A percentile compares a stretch with the other conserved stretches of the same genome.
Conservation (phyloP, 1,140 invertebrate species). For the Hestina assimilis region DNA sequence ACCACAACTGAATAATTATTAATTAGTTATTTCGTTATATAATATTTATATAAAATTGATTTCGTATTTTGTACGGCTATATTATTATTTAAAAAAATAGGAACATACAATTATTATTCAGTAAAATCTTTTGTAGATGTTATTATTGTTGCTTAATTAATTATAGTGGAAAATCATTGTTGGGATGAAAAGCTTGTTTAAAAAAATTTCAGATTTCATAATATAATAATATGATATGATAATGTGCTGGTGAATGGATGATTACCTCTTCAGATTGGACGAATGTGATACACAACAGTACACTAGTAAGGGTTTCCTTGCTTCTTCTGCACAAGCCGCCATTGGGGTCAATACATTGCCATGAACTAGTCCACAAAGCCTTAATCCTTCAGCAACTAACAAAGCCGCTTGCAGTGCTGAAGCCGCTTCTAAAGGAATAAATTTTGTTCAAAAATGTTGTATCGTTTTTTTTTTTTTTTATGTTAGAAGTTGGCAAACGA, state of each 20-base stretch:
- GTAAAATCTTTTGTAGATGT: no score
- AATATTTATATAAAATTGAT: background rate
- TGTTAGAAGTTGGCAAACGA: no score
- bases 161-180: no score
- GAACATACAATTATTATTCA: no score
- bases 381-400: slow-evolving; percentile 89
- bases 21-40: background rate
- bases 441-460: background rate
- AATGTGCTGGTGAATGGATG: background rate
- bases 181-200: no score
- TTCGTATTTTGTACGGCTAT: no score
- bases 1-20: slow-evolving; percentile 3
- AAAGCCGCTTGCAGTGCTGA: slow-evolving; percentile 89
- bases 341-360: slow-evolving; percentile 90
- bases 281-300: slow-evolving; percentile 87
- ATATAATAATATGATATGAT: background rate
- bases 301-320: slow-evolving; percentile 86
- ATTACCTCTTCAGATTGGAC: slow-evolving; percentile 92
- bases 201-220: no score
- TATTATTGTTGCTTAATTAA: no score
- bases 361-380: slow-evolving; percentile 89
- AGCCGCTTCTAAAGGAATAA: slow-evolving; percentile 84
- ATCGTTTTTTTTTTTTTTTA: background rate
- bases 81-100: no score
- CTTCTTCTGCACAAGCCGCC: slow-evolving; percentile 87